phyloP scores from a whole-genome alignment of 2,888 invertebrate species.

The Hetaerina titia region DNA sequence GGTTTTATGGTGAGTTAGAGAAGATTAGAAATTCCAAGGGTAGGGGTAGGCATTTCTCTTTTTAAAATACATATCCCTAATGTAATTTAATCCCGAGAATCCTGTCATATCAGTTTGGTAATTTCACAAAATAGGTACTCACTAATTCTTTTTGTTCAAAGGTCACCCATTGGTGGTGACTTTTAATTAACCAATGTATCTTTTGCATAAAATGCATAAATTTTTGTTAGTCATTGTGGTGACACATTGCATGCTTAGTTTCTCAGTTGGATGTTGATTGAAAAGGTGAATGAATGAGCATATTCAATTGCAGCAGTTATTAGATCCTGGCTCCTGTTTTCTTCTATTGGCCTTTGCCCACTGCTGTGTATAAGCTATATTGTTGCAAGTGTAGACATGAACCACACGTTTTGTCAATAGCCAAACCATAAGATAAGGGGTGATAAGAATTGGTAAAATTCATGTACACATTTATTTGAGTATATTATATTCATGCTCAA shows the following conservation, averaged over 20 bases:
- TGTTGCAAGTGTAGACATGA: slow-evolving; percentile 5
- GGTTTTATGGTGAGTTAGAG: slow-evolving; percentile 54
- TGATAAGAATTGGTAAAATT: slow-evolving; percentile 31
- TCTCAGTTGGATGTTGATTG: slow-evolving; percentile 29
- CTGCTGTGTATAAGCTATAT: slow-evolving; percentile 20
- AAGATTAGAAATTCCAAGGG: slow-evolving; percentile 45
- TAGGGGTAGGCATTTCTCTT: slow-evolving; percentile 46
- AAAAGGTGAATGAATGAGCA: not conserved
- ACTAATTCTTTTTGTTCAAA: slow-evolving; percentile 11
- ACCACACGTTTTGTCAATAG: not conserved
- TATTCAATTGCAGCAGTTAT: not conserved
- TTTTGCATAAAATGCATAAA: slow-evolving; percentile 26
- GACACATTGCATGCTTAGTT: slow-evolving; percentile 31
- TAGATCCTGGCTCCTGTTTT: slow-evolving; percentile 14
- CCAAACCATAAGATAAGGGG: not conserved
- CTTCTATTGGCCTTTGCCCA: not conserved
- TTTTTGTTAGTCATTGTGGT: slow-evolving; percentile 19
- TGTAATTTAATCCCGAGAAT: slow-evolving; percentile 57
- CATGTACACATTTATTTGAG: slow-evolving; percentile 42
- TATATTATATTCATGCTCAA: slow-evolving; percentile 47
- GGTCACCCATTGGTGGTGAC: not conserved
- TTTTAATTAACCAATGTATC: not conserved
- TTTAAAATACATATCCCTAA: slow-evolving; percentile 59
- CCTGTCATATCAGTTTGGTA: slow-evolving; percentile 48
- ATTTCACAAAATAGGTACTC: slow-evolving; percentile 5